Base-by-base conservation (phyloP, 1,140 invertebrate species). In the Drosophila punjabiensis region DNA sequence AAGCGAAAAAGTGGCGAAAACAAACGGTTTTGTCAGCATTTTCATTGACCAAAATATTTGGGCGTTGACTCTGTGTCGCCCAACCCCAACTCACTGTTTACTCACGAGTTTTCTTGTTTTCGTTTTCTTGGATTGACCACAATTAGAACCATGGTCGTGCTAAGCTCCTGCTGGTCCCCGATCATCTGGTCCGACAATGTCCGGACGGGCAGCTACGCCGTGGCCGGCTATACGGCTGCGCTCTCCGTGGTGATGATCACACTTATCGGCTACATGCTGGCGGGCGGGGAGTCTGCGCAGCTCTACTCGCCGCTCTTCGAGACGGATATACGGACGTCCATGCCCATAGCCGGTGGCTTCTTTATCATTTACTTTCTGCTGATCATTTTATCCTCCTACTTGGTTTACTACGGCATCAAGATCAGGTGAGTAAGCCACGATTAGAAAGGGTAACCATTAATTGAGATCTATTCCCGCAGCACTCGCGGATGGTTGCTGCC, bases 231-330 rank as follows among this genome's bases (percentile, higher is more conserved):
- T 70, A 97, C 97, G 24, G 94, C 95, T 20, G 96, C 96, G 5
- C 93, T 96, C 67, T 96, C 96, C 75, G 87, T 97, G 39, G 94
- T 98, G 43, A 74, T 96, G 0, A 97, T 97, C 71, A 97, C 96
- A 3, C 94, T 98, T 58, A 94, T 95, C 53, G 81, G 81, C 4
- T 98, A 97, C 93, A 96, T 97, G 93, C 95, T 98, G 93, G 93
- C 92, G 83, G 97, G 97, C 62, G 97, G 97, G 30, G 97, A 98
- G 85, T 98, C 97, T 1, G 96, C 96, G 1, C 97, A 98, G 86
- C 93, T 98, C 14, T 98, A 97, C 93, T 97, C 96, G 83, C 97
- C 97, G 1, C 93, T 98, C 30, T 98, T 98, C 94, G 97, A 98
- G 93, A 96, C 97, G 37, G 97, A 98, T 94, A 94, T 97, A 18